Percentiles rank a stretch among this genome's conserved stretches.
Conservation (phyloP, 2,888 invertebrate genomes). For the Tiliacea aurago region DNA sequence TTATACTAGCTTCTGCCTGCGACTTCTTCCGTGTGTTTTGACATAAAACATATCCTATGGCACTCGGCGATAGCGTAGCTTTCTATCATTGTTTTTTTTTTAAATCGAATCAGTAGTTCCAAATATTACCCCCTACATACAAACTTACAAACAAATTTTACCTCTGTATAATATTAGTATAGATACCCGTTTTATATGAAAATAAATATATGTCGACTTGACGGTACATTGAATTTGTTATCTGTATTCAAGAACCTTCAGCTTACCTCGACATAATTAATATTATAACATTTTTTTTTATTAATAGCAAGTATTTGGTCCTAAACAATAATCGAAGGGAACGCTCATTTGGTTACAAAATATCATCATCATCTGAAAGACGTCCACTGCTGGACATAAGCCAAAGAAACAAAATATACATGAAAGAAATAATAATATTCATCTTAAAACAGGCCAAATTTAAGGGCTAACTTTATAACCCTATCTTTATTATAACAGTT, state of each 20-base stretch:
- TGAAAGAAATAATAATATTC: not conserved
- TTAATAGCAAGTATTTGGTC: not conserved
- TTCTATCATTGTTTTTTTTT: no score
- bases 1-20: no score
- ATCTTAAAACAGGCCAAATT: constrained; percentile 10
- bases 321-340: not conserved
- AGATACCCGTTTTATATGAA: not conserved
- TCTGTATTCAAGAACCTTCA: not conserved
- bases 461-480: constrained; percentile 8
- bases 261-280: not conserved
- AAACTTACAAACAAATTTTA: no score
- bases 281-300: not conserved
- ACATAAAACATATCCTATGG: no score
- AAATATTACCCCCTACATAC: no score
- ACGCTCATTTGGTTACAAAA: not conserved
- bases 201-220: not conserved
- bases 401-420: not conserved
- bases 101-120: no score
- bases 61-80: no score
- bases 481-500: constrained; percentile 32
- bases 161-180: no score
- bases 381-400: no score
- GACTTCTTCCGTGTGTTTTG: no score
- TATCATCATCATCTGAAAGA: no score
- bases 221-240: not conserved